phyloP scores from a whole-genome alignment of 2,888 invertebrate species.

The Tiliacea aurago region DNA sequence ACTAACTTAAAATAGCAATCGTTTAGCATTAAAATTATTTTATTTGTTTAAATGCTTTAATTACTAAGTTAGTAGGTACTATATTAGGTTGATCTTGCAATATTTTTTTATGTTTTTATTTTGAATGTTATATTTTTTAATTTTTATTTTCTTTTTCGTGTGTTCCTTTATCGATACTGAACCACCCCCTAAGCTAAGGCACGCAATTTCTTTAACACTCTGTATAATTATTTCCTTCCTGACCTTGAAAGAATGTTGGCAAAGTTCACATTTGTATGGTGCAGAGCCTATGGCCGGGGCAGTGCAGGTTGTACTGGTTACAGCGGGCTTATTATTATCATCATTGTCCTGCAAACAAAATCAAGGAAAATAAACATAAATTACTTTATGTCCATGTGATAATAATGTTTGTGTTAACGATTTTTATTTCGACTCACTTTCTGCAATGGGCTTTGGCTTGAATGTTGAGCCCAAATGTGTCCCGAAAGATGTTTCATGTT shows the following conservation, averaged over 20 bases:
- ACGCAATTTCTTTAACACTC: too few relatives aligned
- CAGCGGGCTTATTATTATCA: constrained; percentile 1
- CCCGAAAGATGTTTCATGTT: constrained; percentile 70
- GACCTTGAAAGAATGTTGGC: constrained; percentile 82
- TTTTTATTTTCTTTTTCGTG: too few relatives aligned
- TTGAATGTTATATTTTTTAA: too few relatives aligned
- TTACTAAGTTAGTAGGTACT: too few relatives aligned
- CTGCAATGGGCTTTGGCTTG: constrained; percentile 20
- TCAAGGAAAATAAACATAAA: not conserved
- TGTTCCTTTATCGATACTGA: too few relatives aligned
- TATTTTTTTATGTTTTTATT: too few relatives aligned
- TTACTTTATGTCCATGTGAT: not conserved
- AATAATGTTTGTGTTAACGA: not conserved
- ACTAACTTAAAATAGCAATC: too few relatives aligned
- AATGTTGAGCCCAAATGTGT: constrained; percentile 71
- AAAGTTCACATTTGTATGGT: constrained; percentile 76
- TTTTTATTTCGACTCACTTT: constrained; percentile 34
- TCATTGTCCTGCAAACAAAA: constrained; percentile 36
- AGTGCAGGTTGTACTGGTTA: constrained; percentile 9
- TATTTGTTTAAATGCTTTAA: too few relatives aligned
- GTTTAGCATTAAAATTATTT: too few relatives aligned
- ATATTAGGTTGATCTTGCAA: too few relatives aligned
- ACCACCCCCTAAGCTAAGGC: too few relatives aligned
- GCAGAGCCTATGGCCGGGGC: constrained; percentile 26
- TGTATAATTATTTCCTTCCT: constrained; percentile 86